These are phyloP conservation scores for Syrphus vitripennis DNA, from an alignment of 2,888 invertebrate genomes.

Conservation along the genomic window DNA sequence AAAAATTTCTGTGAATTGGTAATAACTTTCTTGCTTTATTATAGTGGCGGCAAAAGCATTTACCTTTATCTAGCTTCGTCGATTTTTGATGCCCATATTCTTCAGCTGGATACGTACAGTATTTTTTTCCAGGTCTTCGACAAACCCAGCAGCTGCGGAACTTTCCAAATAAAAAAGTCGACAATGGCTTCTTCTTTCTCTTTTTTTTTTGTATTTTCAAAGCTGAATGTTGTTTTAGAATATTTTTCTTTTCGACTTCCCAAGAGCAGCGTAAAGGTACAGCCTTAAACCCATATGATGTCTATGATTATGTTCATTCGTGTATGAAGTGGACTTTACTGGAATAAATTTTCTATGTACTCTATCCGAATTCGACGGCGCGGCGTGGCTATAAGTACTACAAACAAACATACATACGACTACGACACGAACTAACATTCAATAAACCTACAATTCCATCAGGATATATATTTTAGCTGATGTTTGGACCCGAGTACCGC, in stretches of 20 bases:
- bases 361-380: neutral
- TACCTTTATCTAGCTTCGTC: neutral
- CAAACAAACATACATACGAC: neutral
- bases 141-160: neutral
- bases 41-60: neutral
- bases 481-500: neutral
- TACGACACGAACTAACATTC: neutral
- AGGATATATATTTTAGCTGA: neutral
- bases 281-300: constrained; percentile 48
- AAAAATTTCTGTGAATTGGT: neutral
- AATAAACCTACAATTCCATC: constrained; percentile 11
- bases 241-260: neutral
- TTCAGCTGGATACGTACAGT: neutral
- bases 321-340: constrained; percentile 55
- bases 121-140: neutral
- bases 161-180: constrained; percentile 5
- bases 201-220: neutral
- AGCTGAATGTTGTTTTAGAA: constrained; percentile 15
- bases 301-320: constrained; percentile 64
- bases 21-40: neutral
- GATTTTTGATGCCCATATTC: neutral
- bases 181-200: constrained; percentile 4
- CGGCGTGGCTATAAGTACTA: neutral
- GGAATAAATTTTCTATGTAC: constrained; percentile 48
- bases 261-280: constrained; percentile 10